phyloP scores from a whole-genome alignment of 2,797 vertebrate species.

The Sebastes taczanowskii region DNA sequence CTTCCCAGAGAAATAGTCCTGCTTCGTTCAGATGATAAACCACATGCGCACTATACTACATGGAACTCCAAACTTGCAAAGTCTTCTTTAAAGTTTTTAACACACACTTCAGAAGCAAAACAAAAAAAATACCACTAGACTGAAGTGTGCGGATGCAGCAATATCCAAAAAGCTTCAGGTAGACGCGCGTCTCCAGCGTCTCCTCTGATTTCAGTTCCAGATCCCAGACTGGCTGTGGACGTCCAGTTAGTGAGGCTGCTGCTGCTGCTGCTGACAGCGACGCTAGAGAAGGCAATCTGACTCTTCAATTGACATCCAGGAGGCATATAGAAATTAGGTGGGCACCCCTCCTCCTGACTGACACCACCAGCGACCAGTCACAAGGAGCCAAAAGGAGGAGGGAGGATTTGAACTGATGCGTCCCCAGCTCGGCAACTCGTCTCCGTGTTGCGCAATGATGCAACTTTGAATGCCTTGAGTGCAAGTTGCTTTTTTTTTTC shows the following conservation, averaged over 20 bases:
- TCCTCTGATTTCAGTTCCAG: conserved; percentile 11
- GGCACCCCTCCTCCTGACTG: conserved; percentile 78
- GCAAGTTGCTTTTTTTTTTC: conserved; percentile 32
- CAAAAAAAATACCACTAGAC: conserved; percentile 16
- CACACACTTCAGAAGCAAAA: conserved; percentile 6
- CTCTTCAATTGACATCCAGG: conserved; percentile 76
- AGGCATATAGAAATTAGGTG: conserved; percentile 77
- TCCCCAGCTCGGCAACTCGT: conserved; percentile 33
- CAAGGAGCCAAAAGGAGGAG: conserved; percentile 57
- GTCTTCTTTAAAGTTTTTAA: conserved; percentile 36
- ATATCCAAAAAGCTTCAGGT: conserved; percentile 54
- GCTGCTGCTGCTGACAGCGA: conserved; percentile 50
- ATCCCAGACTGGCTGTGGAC: conserved; percentile 18
- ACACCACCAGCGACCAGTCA: conserved; percentile 78
- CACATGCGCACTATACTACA: conserved; percentile 2
- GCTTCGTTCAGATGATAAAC: conserved; percentile 33
- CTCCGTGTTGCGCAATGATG: conserved; percentile 70
- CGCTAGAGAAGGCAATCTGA: conserved; percentile 72
- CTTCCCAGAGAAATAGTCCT: conserved; percentile 31
- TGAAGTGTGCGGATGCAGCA: conserved; percentile 33
- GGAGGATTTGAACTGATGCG: conserved; percentile 63
- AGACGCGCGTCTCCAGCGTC: conserved; percentile 35
- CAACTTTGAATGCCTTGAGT: conserved; percentile 34
- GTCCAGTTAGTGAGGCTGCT: conserved; percentile 2
- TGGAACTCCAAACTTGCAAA: conserved; percentile 54